Percentiles rank a stretch among this genome's conserved stretches.
Evolutionary conservation across 2,888 invertebrate genomes (phyloP).

Genomic region (Gortyna flavago): DNA sequence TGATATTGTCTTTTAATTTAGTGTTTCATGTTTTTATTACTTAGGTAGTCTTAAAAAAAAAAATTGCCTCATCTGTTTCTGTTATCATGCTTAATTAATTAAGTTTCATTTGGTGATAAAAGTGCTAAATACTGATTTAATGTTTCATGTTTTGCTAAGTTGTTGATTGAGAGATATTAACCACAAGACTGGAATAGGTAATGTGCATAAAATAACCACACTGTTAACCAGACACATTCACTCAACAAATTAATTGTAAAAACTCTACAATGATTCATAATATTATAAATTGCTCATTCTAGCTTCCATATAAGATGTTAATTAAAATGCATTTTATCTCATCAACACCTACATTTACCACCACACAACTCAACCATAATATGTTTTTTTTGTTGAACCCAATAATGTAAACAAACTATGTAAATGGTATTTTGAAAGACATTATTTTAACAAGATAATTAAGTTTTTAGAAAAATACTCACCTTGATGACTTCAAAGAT

Average conservation of each 20-base stretch:
- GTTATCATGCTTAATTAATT: constrained; percentile 53
- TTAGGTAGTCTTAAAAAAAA: neutral
- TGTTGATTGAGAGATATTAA: constrained; percentile 18
- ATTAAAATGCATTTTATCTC: constrained; percentile 44
- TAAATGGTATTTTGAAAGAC: neutral
- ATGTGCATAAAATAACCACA: constrained; percentile 9
- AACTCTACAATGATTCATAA: constrained; percentile 35
- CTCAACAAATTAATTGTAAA: neutral
- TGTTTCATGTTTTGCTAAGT: constrained; percentile 29
- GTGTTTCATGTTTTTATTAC: constrained; percentile 25
- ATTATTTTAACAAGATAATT: constrained; percentile 12
- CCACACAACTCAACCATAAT: neutral
- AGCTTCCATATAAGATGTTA: constrained; percentile 27
- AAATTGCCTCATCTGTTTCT: constrained; percentile 33
- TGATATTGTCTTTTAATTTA: constrained; percentile 38
- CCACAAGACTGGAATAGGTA: constrained; percentile 29
- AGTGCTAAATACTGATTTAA: constrained; percentile 40
- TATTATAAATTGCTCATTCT: constrained; percentile 20
- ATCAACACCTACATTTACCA: constrained; percentile 25
- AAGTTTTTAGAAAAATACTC: neutral
- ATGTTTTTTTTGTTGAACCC: constrained; percentile 11
- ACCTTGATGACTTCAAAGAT: constrained; percentile 1
- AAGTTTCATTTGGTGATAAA: constrained; percentile 51
- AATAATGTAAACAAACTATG: constrained; percentile 4
- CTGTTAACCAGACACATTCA: constrained; percentile 3